Conservation (phyloP, 2,797 vertebrate genomes). For the Cebuella pygmaea region DNA sequence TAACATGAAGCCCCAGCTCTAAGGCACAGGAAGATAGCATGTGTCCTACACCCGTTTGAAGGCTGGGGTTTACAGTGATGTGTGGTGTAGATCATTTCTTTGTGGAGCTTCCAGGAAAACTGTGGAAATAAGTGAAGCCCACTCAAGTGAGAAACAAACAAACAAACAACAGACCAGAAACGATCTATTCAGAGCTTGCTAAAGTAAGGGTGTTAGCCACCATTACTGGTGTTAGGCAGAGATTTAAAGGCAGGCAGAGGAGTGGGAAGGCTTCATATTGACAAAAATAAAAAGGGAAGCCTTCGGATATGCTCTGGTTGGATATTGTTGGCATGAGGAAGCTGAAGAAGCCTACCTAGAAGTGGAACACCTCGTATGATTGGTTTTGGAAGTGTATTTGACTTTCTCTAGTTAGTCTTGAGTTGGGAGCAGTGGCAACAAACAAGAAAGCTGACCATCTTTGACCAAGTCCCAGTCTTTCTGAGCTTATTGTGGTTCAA, state of each 20-base stretch:
- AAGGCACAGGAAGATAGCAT: neutral
- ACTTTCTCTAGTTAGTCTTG: neutral
- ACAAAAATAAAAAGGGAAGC: too few relatives aligned
- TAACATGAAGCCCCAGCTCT: neutral
- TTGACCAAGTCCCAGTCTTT: neutral
- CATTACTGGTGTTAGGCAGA: neutral
- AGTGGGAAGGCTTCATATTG: neutral
- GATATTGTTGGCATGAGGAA: neutral
- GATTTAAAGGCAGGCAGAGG: neutral
- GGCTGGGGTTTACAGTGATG: too few relatives aligned
- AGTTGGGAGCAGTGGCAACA: neutral
- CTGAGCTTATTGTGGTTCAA: neutral
- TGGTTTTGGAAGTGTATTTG: neutral
- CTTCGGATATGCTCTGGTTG: neutral
- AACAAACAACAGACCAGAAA: neutral
- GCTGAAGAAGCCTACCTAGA: neutral
- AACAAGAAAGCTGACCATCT: too few relatives aligned
- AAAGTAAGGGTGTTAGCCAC: neutral
- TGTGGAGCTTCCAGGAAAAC: neutral
- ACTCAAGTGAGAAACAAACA: neutral
- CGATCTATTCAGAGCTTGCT: neutral
- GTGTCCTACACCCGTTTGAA: neutral
- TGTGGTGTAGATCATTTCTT: neutral
- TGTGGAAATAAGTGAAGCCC: neutral
- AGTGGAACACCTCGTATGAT: neutral